These are phyloP conservation scores for Halisarca cf. caerulea DNA, from an alignment of 37 sponge, comb jelly and placozoan species.

Conservation along the genomic window DNA sequence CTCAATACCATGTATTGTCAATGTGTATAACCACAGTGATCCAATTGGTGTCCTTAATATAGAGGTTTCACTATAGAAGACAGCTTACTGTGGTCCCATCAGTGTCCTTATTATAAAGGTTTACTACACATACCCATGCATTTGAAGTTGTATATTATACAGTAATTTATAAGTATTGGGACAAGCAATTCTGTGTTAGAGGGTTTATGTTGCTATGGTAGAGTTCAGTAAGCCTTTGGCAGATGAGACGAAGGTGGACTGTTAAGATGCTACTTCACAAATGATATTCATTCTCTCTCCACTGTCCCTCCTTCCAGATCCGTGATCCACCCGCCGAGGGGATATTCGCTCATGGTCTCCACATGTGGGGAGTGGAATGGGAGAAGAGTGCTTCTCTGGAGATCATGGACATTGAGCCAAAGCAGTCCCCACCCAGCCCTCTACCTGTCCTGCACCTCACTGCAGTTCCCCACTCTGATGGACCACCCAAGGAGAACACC, in stretches of 20 bases:
- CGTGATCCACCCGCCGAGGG: slow-evolving; percentile 87
- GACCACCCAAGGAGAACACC: background rate
- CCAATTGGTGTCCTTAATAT: too few species aligned
- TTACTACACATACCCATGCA: too few species aligned
- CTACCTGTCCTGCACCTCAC: slow-evolving; percentile 75
- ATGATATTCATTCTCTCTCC: background rate
- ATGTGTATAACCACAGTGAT: too few species aligned
- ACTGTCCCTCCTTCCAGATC: slow-evolving; percentile 59
- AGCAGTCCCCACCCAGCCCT: slow-evolving; percentile 35
- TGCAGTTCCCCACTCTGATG: background rate
- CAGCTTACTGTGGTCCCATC: too few species aligned
- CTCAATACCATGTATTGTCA: too few species aligned
- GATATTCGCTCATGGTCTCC: slow-evolving; percentile 67
- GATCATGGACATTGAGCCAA: slow-evolving; percentile 66
- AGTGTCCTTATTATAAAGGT: too few species aligned
- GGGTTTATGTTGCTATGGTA: slow-evolving; percentile 73
- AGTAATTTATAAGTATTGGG: too few species aligned
- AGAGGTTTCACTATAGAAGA: too few species aligned
- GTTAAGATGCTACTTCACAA: background rate
- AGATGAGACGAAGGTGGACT: too few species aligned
- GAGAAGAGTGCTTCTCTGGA: slow-evolving; percentile 69
- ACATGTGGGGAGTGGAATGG: slow-evolving; percentile 78
- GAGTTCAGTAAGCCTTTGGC: too few species aligned
- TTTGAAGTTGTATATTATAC: too few species aligned
- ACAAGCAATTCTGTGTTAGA: too few species aligned